Percentiles rank a stretch among this genome's conserved stretches.
These are phyloP conservation scores for Eupithecia vulgata DNA, from an alignment of 2,888 invertebrate species.

Conservation along the genomic window DNA sequence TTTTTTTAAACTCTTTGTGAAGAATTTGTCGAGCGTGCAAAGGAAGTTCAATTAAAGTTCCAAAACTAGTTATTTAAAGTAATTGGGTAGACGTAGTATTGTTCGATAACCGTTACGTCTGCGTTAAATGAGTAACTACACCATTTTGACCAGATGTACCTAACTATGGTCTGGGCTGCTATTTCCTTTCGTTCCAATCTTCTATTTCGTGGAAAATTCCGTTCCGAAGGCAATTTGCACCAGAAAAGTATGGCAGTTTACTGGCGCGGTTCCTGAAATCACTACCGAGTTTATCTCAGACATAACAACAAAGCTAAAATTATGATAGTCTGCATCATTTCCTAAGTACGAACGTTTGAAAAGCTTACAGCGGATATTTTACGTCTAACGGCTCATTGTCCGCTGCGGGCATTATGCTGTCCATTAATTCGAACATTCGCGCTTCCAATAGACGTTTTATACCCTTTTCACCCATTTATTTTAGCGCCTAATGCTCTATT, in stretches of 20 bases:
- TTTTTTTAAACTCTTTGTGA: slow-evolving; percentile 46
- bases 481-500: slow-evolving; percentile 50
- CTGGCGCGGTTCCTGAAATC: background rate
- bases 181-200: background rate
- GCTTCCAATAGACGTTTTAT: slow-evolving; percentile 54
- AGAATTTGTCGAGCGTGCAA: slow-evolving; percentile 28
- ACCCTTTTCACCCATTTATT: slow-evolving; percentile 51
- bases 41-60: slow-evolving; percentile 42
- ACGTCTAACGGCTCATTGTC: slow-evolving; percentile 59
- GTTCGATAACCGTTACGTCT: background rate
- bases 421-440: slow-evolving; percentile 56
- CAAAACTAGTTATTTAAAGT: slow-evolving; percentile 23
- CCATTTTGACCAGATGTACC: background rate
- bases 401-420: slow-evolving; percentile 53
- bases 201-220: background rate
- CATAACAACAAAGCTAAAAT: slow-evolving; percentile 31
- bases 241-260: background rate
- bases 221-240: background rate
- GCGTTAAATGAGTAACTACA: background rate
- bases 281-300: slow-evolving; percentile 15
- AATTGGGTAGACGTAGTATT: background rate
- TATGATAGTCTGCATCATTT: slow-evolving; percentile 38
- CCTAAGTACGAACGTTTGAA: slow-evolving; percentile 44
- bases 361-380: slow-evolving; percentile 49
- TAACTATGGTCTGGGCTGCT: background rate